These are phyloP conservation scores for Crepidodera aurea DNA, from an alignment of 2,888 invertebrate genomes.

Conservation along the genomic window DNA sequence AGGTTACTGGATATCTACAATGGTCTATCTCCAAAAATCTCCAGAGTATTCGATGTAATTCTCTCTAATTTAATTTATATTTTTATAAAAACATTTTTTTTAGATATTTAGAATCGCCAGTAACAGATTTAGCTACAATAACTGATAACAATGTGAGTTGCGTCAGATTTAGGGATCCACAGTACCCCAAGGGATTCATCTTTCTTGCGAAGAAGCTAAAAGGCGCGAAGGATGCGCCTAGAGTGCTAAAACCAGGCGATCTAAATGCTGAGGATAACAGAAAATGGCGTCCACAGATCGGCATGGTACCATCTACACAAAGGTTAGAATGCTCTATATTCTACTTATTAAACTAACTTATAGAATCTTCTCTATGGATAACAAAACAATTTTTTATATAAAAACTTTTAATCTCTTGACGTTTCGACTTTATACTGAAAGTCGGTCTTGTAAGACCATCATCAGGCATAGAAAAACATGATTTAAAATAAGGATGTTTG, in stretches of 20 bases:
- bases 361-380: neutral
- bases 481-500: too few species aligned
- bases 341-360: neutral
- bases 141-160: conserved; percentile 69
- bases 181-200: conserved; percentile 75
- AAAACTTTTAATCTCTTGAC: too few species aligned
- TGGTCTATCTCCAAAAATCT: too few species aligned
- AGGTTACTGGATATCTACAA: too few species aligned
- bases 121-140: conserved; percentile 72
- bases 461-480: too few species aligned
- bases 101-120: conserved; percentile 72
- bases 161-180: conserved; percentile 81
- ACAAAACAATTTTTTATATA: too few species aligned
- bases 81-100: too few species aligned
- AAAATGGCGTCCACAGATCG: conserved; percentile 81
- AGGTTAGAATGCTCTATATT: conserved; percentile 46
- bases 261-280: conserved; percentile 70
- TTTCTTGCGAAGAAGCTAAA: conserved; percentile 78
- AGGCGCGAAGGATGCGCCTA: conserved; percentile 74
- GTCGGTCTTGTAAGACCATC: too few species aligned
- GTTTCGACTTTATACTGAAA: too few species aligned
- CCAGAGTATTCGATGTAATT: too few species aligned
- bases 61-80: too few species aligned
- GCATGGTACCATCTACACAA: conserved; percentile 62
- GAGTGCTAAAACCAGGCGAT: conserved; percentile 82